Evolutionary conservation across 1,140 invertebrate genomes (phyloP), one percentile per base, ranked within the genome.

Genomic region (Danaus melanippus): DNA sequence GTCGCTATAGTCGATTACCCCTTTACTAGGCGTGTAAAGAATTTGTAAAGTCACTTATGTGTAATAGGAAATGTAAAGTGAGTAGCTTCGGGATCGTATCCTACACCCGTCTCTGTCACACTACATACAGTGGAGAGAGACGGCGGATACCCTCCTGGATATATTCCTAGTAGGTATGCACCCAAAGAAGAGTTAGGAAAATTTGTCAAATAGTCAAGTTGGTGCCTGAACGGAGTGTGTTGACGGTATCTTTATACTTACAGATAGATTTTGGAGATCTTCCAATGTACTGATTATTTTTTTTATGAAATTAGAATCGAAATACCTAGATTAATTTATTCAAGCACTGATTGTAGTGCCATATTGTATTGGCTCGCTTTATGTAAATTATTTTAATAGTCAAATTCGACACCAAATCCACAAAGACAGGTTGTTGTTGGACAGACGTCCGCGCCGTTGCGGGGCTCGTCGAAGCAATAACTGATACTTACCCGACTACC

Each of bases 331-430:
- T 49, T 76, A 60, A 32, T 69, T 74, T 76, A 63, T 77, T 71
- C 66, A 74, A 77, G 83, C 83, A 86, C 83, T 86, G 81, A 84
- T 63, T 12, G 62, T 71, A 84, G 83, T 84, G 83, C 83, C 83
- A 84, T 86, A 86, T 79, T 77, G 73, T 79, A 82, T 84, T 80
- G 83, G 83, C 83, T 84, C 79, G 68, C 64, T 79, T 76, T 78
- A 67, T 67, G 58, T 67, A 71, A 74, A 71, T 70, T 80, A 76
- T 71, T 73, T 76, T 76, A 69, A 65, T 86, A 86, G 81, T 79
- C 68, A 79, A 84, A 83, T 83, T 77, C 69, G 79, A 86, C 71
- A 83, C 79, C 79, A 86, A 86, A 86, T 75, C 74, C 71, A 64
- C 65, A 74, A 79, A 75, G 73, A 76, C 76, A 67, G 73, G 52